Evolutionary conservation across 2,113 vertebrate genomes (phyloP).

Genomic region (Halcyon senegalensis): DNA sequence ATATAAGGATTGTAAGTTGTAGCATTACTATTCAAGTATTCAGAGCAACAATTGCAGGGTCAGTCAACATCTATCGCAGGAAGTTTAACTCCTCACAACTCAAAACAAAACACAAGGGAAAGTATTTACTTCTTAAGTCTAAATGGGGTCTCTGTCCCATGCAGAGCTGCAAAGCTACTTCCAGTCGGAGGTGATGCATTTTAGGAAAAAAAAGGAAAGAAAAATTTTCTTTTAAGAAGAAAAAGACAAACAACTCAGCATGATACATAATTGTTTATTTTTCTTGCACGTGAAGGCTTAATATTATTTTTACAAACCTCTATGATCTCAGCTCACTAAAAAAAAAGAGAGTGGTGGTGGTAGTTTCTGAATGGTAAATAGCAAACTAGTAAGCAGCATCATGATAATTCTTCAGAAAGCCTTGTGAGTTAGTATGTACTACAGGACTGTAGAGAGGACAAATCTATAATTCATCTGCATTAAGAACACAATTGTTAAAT

Average conservation of each 20-base stretch:
- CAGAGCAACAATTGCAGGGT: neutral
- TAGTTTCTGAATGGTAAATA: neutral
- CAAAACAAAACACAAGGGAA: neutral
- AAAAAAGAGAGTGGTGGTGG: neutral
- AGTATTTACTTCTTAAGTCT: neutral
- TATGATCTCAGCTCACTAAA: neutral
- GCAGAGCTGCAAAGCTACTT: neutral
- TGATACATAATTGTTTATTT: neutral
- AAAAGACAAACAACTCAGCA: neutral
- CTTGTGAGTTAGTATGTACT: neutral
- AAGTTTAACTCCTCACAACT: neutral
- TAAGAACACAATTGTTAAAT: neutral
- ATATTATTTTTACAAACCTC: neutral
- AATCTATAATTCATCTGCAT: neutral
- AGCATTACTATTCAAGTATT: neutral
- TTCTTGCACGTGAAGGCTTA: no score
- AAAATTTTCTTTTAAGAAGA: neutral
- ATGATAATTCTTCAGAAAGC: neutral
- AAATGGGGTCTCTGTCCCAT: neutral
- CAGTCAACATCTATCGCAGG: neutral
- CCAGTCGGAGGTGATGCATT: neutral
- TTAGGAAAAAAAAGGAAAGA: neutral
- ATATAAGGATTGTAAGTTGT: neutral
- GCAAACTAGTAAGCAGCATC: neutral
- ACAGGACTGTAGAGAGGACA: neutral